Percentiles rank a stretch among this genome's conserved stretches.
Conservation (phyloP, 2,888 invertebrate species). For the Anaspis maculata region DNA sequence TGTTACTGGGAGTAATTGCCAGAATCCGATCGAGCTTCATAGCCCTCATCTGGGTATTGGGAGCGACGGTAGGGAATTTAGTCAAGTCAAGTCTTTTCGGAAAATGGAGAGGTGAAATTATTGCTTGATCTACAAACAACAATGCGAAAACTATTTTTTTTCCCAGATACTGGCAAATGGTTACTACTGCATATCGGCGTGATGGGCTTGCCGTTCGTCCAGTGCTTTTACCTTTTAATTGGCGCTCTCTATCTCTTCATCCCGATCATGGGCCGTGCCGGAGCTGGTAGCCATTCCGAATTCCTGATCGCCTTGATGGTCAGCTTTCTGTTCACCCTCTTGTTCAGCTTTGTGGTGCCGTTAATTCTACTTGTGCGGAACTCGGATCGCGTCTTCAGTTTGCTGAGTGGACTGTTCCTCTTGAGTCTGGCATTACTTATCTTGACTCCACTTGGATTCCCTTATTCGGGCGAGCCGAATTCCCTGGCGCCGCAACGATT, state of each 20-base stretch:
- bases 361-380: constrained; percentile 43
- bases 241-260: constrained; percentile 65
- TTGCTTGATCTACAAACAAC: not conserved
- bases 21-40: constrained; percentile 62
- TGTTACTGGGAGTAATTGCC: constrained; percentile 46
- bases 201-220: constrained; percentile 54
- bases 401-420: constrained; percentile 46
- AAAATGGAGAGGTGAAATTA: constrained; percentile 44
- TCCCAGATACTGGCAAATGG: constrained; percentile 47
- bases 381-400: constrained; percentile 46
- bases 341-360: constrained; percentile 44
- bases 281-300: constrained; percentile 63
- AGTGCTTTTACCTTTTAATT: constrained; percentile 61
- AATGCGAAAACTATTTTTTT: constrained; percentile 3
- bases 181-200: constrained; percentile 47
- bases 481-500: constrained; percentile 64
- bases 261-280: constrained; percentile 74
- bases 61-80: constrained; percentile 50
- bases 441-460: constrained; percentile 63
- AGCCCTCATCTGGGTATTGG: constrained; percentile 55
- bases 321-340: constrained; percentile 40
- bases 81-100: constrained; percentile 45
- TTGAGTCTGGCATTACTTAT: constrained; percentile 49
- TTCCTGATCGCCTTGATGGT: constrained; percentile 51
- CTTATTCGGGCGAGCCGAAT: constrained; percentile 57